Evolutionary conservation across 1,140 invertebrate genomes (phyloP), one percentile per base, ranked within the genome.

Genomic region (Papilio aristodemus): DNA sequence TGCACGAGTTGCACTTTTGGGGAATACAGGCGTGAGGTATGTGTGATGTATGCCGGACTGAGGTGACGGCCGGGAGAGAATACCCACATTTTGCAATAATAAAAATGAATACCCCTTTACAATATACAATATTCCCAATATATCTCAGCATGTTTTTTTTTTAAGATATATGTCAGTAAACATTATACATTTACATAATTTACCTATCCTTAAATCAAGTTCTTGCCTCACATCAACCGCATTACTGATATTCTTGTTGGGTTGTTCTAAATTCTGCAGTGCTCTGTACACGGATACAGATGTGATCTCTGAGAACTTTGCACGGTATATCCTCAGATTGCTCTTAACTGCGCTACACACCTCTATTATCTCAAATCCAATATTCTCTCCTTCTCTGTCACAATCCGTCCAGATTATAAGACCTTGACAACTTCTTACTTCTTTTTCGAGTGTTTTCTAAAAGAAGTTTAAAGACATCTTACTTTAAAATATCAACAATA

Each of bases 351-450:
- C 93, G 74, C 91, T 93, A 83, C 99, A 99, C 5, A 99, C 97
- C 74, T 98, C 91, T 67, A 99, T 98, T 10, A 99, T 95, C 94
- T 99, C 98, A 94, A 95, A 99, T 1, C 99, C 99, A 91, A 99
- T 99, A 88, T 99, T 99, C 93, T 99, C 99, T 67, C 99, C 99
- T 94, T 99, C 99, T 92, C 99, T 95, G 94, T 99, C 99, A 94
- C 99, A 99, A 98, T 99, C 99, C 38, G 99, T 99, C 99, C 99
- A 99, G 76, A 99, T 98, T 19, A 99, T 96, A 8, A 99, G 92
- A 0, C 94, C 94, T 69, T 95, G 90, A 81, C 96, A 97, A n/a
- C 91, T 91, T 62, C 93, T 84, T 7, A 96, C 93, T 94, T 99
- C 97, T 79, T 93, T 92, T 92, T 98, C 96, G 70, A 99, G 90